Conservation (phyloP, 2,797 vertebrate species). For the Dryobates pubescens region DNA sequence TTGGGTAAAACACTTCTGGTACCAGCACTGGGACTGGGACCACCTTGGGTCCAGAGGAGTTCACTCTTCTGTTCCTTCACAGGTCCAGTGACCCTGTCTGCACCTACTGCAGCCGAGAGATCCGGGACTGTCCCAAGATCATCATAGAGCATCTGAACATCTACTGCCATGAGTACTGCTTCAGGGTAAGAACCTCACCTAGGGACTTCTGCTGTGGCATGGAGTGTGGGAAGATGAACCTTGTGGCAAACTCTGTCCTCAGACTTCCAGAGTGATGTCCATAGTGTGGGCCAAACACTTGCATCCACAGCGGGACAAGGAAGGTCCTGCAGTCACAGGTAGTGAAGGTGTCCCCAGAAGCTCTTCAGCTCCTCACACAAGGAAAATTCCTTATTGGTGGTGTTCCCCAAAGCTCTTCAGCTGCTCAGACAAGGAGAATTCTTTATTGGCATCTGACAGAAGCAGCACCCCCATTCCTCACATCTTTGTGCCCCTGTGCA, state of each 20-base stretch:
- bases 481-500: neutral
- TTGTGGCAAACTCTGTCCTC: neutral
- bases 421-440: neutral
- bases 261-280: accelerated
- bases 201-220: neutral
- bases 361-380: neutral
- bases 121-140: conserved; percentile 90
- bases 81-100: conserved; percentile 78
- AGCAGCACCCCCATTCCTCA: neutral
- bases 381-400: neutral
- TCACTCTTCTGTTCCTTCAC: neutral
- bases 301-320: accelerated
- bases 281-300: accelerated
- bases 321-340: neutral
- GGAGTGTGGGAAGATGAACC: neutral
- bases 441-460: neutral
- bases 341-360: neutral
- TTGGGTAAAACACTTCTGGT: neutral
- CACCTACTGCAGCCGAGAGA: conserved; percentile 86
- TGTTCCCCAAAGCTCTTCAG: neutral
- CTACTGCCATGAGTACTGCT: conserved; percentile 92
- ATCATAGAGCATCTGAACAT: conserved; percentile 93
- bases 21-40: neutral
- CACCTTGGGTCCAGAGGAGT: neutral
- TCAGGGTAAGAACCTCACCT: conserved; percentile 85